phyloP scores from a whole-genome alignment of 2,797 vertebrate genomes.

The Prunella strophiata region DNA sequence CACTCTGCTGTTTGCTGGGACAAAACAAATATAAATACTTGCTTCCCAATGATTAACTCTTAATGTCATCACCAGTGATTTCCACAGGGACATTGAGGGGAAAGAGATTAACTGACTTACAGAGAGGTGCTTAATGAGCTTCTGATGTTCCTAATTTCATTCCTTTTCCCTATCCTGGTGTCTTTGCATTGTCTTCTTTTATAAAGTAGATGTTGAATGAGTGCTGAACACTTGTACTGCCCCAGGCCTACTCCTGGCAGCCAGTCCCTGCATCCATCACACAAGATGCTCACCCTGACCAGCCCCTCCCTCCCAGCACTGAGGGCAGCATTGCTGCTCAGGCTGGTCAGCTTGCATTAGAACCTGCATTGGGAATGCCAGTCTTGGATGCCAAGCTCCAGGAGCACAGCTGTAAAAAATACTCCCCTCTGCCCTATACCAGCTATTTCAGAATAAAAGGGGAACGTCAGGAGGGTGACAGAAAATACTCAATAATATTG shows the following conservation, averaged over 20 bases:
- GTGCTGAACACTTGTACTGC: not conserved
- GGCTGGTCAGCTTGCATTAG: not conserved
- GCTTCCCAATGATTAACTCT: not conserved
- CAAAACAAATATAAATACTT: not conserved
- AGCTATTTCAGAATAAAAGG: conserved; percentile 17
- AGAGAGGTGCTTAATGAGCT: not conserved
- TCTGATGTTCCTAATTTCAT: conserved; percentile 6
- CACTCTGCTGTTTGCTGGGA: not conserved
- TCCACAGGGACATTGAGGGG: not conserved
- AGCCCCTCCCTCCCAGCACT: not conserved
- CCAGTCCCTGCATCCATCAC: not conserved
- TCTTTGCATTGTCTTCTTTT: not conserved
- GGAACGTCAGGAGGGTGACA: not conserved
- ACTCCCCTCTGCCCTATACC: not conserved
- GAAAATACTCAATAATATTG: not conserved
- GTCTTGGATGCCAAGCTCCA: not conserved
- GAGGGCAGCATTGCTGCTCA: not conserved
- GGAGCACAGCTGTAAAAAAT: not conserved
- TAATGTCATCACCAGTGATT: not conserved
- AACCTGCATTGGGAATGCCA: not conserved
- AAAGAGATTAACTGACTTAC: not conserved
- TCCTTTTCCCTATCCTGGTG: not conserved
- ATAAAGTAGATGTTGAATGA: not conserved
- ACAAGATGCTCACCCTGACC: not conserved
- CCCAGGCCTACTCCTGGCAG: not conserved